phyloP scores from a whole-genome alignment of 2,113 vertebrate species.

The Dendrocopos noguchii region DNA sequence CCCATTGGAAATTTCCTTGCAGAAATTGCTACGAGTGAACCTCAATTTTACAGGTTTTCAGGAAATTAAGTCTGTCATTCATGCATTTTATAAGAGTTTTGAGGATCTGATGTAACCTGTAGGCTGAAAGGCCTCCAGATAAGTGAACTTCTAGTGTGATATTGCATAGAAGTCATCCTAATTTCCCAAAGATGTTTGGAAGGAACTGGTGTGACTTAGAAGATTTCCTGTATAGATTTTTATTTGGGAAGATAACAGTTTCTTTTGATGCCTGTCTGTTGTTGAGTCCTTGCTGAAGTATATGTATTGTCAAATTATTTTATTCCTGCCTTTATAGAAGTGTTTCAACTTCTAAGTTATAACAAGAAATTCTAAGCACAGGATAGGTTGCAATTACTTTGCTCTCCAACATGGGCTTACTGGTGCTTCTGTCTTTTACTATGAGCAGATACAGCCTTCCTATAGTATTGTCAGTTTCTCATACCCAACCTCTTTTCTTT shows the following conservation, averaged over 20 bases:
- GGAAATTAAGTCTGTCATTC: not conserved
- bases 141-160: not conserved
- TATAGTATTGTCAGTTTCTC: not conserved
- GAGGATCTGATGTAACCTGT: not conserved
- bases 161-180: not conserved
- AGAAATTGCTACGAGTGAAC: not conserved
- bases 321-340: not conserved
- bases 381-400: not conserved
- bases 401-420: not conserved
- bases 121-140: not conserved
- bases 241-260: not conserved
- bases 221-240: not conserved
- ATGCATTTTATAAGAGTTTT: not conserved
- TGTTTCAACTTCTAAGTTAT: not conserved
- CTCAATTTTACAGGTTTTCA: not conserved
- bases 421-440: not conserved
- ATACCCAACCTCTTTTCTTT: not conserved
- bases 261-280: not conserved
- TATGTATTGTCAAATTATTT: not conserved
- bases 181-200: not conserved
- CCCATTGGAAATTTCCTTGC: not conserved
- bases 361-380: not conserved
- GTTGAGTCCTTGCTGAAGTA: not conserved
- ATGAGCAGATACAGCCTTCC: not conserved
- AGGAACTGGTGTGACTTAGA: not conserved